Evolutionary conservation across 2,888 invertebrate genomes (phyloP).

Genomic region (Megamerina dolium): DNA sequence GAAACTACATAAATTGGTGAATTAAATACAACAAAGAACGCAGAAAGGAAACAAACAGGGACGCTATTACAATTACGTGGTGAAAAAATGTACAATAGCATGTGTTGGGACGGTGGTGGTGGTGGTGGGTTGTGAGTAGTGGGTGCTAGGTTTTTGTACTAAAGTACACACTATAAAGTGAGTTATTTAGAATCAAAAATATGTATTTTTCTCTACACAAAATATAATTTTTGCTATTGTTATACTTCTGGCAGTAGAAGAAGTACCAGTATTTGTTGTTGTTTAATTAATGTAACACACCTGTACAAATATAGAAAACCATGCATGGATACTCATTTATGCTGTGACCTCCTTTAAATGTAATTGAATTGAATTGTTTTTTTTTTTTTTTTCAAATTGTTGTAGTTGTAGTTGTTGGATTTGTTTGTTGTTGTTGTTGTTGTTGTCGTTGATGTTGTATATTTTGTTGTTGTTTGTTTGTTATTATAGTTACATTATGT

Average conservation of each 20-base stretch:
- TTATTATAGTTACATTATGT: no score
- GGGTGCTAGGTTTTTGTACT: no score
- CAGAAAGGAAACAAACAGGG: no score
- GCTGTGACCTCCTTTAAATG: constrained; percentile 42
- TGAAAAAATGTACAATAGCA: no score
- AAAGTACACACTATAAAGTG: background rate
- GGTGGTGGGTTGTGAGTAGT: no score
- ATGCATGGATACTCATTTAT: constrained; percentile 47
- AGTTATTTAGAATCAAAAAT: background rate
- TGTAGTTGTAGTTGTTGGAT: background rate
- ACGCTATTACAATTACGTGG: no score
- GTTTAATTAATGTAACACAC: constrained; percentile 45
- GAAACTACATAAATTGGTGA: no score
- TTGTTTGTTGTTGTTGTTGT: background rate
- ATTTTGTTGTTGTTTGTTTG: background rate
- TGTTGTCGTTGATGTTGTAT: no score
- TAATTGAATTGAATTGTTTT: constrained; percentile 13
- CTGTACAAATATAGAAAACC: constrained; percentile 48
- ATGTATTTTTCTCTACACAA: background rate
- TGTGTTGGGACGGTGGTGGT: no score
- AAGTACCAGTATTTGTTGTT: no score
- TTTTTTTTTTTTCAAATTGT: constrained; percentile 9
- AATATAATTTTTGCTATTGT: constrained; percentile 1
- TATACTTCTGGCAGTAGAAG: no score
- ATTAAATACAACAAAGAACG: no score